Percentiles rank a stretch among this genome's conserved stretches.
These are phyloP conservation scores for Micronycteris hirsuta DNA, from an alignment of 2,113 vertebrate genomes.

Conservation along the genomic window DNA sequence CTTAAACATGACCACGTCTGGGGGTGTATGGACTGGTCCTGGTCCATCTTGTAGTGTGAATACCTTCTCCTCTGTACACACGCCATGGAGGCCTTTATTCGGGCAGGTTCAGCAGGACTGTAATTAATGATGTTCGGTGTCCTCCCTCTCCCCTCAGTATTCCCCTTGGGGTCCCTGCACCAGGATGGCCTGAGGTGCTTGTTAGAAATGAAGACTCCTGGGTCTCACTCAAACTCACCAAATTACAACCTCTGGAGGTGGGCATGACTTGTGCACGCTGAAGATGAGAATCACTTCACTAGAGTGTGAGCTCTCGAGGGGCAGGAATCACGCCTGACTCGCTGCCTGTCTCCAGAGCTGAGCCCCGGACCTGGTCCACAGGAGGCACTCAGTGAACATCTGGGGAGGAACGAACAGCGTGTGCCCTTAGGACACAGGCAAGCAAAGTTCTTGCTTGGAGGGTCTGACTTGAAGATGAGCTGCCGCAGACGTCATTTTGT, in stretches of 20 bases:
- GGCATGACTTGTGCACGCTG: rapidly evolving
- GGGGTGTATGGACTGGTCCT: too few species aligned
- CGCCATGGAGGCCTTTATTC: background rate
- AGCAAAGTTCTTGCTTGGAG: background rate
- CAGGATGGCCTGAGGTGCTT: background rate
- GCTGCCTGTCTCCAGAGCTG: background rate
- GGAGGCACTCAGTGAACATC: background rate
- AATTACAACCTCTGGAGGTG: background rate
- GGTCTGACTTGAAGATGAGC: background rate
- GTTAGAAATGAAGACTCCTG: background rate
- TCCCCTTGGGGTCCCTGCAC: background rate
- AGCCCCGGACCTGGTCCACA: background rate
- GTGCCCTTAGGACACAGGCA: background rate
- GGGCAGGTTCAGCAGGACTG: background rate
- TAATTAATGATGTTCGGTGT: background rate
- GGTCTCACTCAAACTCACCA: background rate
- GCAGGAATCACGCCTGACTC: background rate
- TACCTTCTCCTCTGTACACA: background rate
- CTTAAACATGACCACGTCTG: background rate
- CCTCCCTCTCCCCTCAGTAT: background rate
- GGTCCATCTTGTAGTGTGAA: background rate
- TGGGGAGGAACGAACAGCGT: background rate
- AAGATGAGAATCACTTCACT: background rate
- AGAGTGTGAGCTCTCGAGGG: background rate
- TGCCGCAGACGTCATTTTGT: background rate